phyloP scores from a whole-genome alignment of 2,888 invertebrate species.

The Polyploca ridens region DNA sequence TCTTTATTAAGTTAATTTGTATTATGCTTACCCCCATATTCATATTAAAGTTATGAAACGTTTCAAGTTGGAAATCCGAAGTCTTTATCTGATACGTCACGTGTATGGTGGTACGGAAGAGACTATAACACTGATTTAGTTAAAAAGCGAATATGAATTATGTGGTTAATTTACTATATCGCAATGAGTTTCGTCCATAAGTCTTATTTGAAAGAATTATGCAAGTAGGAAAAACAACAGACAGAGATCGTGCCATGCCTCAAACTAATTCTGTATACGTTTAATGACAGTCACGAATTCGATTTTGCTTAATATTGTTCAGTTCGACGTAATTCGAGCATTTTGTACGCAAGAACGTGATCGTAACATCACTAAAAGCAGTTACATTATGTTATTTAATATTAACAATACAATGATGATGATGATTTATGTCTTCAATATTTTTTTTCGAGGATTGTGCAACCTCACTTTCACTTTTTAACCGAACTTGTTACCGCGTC shows the following conservation, averaged over 20 bases:
- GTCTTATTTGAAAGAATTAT: slow-evolving; percentile 35
- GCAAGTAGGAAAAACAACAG: slow-evolving; percentile 42
- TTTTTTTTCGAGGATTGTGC: not conserved
- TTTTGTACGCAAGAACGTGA: not conserved
- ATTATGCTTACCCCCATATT: too few relatives aligned
- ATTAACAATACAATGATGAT: not conserved
- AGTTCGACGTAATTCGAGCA: slow-evolving; percentile 14
- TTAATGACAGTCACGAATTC: slow-evolving; percentile 61
- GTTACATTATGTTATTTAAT: slow-evolving; percentile 1
- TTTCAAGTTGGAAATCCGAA: too few relatives aligned
- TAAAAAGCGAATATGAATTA: too few relatives aligned
- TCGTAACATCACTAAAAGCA: not conserved
- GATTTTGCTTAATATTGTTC: slow-evolving; percentile 43
- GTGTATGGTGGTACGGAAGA: too few relatives aligned
- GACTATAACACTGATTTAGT: too few relatives aligned
- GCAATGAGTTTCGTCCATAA: not conserved
- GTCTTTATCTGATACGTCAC: too few relatives aligned
- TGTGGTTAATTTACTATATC: not conserved
- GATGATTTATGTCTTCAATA: not conserved
- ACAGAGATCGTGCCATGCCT: slow-evolving; percentile 44
- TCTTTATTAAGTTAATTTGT: too few relatives aligned
- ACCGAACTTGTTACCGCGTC: not conserved
- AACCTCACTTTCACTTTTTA: slow-evolving; percentile 2
- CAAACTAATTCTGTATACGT: slow-evolving; percentile 47
- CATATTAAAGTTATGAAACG: too few relatives aligned